Conservation (phyloP, 2,113 vertebrate species). For the Cheirogaleus medius region DNA sequence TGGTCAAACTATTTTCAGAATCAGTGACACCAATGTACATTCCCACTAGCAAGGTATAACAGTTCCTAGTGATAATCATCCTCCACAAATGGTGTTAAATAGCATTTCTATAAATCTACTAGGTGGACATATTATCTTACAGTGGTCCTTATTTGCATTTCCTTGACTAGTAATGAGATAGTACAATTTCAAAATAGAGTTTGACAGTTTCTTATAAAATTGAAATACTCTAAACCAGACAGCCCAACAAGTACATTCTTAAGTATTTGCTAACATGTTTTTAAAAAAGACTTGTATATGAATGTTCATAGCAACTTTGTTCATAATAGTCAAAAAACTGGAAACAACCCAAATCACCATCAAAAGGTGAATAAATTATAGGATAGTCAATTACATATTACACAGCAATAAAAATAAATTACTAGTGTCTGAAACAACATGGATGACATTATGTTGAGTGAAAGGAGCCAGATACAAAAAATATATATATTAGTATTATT, state of each 20-base stretch:
- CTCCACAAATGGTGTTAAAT: not conserved
- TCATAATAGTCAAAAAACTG: not conserved
- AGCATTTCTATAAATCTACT: slow-evolving; percentile 10
- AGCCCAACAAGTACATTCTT: not conserved
- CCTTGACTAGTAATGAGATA: slow-evolving; percentile 18
- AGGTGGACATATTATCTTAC: not conserved
- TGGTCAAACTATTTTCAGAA: not conserved
- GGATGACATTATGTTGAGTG: not conserved
- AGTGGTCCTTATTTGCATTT: not conserved
- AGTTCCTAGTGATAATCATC: not conserved
- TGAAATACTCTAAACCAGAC: slow-evolving; percentile 34
- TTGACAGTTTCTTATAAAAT: slow-evolving; percentile 21
- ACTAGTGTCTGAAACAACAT: not conserved
- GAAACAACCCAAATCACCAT: slow-evolving; percentile 21
- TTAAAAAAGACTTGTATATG: not conserved
- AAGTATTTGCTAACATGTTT: slow-evolving; percentile 18
- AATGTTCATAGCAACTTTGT: slow-evolving; percentile 20
- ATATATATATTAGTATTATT: not conserved
- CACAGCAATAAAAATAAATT: slow-evolving; percentile 33
- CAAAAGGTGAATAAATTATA: not conserved
- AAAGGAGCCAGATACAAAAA: slow-evolving; percentile 26
- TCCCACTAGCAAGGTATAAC: not conserved
- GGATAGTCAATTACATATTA: not conserved
- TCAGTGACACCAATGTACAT: not conserved
- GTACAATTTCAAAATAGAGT: slow-evolving; percentile 20